These are phyloP conservation scores for Euclidia mi DNA, from an alignment of 2,888 invertebrate species.

Conservation along the genomic window DNA sequence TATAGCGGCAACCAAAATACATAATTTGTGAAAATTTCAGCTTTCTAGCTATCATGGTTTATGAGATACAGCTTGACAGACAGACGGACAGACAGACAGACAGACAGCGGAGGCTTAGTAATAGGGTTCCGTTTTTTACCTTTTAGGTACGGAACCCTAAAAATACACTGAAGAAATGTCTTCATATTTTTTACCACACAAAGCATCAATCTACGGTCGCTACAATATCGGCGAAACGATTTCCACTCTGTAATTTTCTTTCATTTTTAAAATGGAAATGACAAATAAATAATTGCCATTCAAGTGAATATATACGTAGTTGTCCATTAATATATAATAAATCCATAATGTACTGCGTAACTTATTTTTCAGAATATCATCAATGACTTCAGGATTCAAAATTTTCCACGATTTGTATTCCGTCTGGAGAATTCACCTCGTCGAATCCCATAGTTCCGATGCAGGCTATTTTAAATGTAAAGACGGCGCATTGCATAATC, in stretches of 20 bases:
- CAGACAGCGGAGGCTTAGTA: no score
- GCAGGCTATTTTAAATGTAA: constrained; percentile 88
- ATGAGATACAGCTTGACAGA: no score
- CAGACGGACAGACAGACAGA: no score
- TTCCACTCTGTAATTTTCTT: constrained; percentile 21
- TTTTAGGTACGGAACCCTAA: no score
- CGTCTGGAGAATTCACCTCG: constrained; percentile 82
- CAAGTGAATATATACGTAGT: background rate
- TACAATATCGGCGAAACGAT: background rate
- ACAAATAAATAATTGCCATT: constrained; percentile 3
- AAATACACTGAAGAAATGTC: no score
- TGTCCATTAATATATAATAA: constrained; percentile 35
- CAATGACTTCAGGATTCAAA: constrained; percentile 77
- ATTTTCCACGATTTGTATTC: constrained; percentile 88
- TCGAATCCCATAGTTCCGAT: constrained; percentile 82
- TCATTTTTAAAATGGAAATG: constrained; percentile 24
- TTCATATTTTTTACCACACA: background rate
- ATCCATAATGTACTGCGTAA: constrained; percentile 28
- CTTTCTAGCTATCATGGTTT: no score
- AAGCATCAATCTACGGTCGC: background rate
- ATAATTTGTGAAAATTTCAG: no score
- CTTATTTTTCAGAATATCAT: constrained; percentile 61
- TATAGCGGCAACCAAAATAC: no score
- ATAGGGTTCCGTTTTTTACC: no score
- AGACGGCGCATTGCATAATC: constrained; percentile 87